Base-by-base conservation (phyloP, 2,113 vertebrate species). In the Chauna torquata region DNA sequence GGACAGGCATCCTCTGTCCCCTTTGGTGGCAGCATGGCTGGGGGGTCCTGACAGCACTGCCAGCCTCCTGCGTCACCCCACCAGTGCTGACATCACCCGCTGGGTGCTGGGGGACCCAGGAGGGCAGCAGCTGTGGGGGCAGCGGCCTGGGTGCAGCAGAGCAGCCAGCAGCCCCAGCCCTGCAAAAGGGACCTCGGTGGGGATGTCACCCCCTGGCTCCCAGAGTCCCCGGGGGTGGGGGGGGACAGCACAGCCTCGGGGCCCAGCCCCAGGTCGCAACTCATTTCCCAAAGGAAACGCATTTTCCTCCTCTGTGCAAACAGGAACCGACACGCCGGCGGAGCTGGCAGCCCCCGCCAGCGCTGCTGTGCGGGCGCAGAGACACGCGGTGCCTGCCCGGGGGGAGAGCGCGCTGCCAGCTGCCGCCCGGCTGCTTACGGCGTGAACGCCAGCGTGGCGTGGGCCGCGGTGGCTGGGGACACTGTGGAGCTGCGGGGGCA, bases 371-470 rank as follows among this genome's bases (percentile, higher is more conserved):
- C 65, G 38, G 16, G 32, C 27, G 3, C 4, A 3, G 45, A 80
- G 71, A 90, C 6, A 11, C 19, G 8, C 1, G 13, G 69, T 59
- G 52, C 82, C 52, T 0, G 1, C 54, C 61, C 2, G 3, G 22
- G 15, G 16, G 65, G 12, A 86, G 16, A 58, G 44, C 1, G 12
- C 44, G 78, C 40, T 80, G 57, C 61, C 81, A 89, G 74, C 77
- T 82, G 84, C 84, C 0, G 2, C 30, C 30, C 0, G 8, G 58
- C 28, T 77, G 25, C 23, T 96, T 40, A 55, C 2, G 0, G n/a
- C 1, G 3, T 3, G 11, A 64, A 61, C 14, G 3, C 28, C 34
- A 30, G 54, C 5, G 5, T 42, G 17, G 17, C 4, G 9, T 91
- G 90, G 61, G 90, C 78, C 13, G 20, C 2, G 15, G 76, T 3